phyloP scores from a whole-genome alignment of 2,888 invertebrate genomes.

The Cephonodes hylas region DNA sequence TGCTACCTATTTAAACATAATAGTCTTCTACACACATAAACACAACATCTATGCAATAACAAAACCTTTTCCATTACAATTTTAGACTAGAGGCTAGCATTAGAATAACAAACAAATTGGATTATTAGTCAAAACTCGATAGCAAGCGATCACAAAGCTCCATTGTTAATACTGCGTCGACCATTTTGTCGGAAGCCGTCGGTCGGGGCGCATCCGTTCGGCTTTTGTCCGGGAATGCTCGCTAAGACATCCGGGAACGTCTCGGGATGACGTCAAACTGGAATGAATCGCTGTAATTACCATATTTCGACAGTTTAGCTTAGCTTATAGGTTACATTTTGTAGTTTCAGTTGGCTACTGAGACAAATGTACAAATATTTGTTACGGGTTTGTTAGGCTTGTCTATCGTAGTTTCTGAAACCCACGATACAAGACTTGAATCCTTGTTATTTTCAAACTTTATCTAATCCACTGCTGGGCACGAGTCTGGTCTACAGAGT shows the following conservation, averaged over 20 bases:
- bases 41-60: neutral
- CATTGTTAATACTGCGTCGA: conserved; percentile 11
- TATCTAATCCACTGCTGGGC: too few relatives aligned
- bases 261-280: neutral
- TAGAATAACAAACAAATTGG: conserved; percentile 9
- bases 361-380: neutral
- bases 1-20: too few relatives aligned
- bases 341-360: too few relatives aligned
- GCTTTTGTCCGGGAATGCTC: conserved; percentile 20
- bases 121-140: neutral
- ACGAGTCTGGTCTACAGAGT: too few relatives aligned
- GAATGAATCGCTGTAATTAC: neutral
- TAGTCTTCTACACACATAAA: too few relatives aligned
- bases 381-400: too few relatives aligned
- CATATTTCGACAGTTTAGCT: neutral
- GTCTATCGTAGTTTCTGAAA: neutral
- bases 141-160: neutral
- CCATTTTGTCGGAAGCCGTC: conserved; percentile 30
- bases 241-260: neutral
- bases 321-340: too few relatives aligned
- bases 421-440: too few relatives aligned
- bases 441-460: too few relatives aligned
- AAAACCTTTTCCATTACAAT: too few relatives aligned
- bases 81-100: neutral
- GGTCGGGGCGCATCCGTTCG: conserved; percentile 27